Base-by-base conservation (phyloP, 2,113 vertebrate genomes). In the Todiramphus saurophagus region DNA sequence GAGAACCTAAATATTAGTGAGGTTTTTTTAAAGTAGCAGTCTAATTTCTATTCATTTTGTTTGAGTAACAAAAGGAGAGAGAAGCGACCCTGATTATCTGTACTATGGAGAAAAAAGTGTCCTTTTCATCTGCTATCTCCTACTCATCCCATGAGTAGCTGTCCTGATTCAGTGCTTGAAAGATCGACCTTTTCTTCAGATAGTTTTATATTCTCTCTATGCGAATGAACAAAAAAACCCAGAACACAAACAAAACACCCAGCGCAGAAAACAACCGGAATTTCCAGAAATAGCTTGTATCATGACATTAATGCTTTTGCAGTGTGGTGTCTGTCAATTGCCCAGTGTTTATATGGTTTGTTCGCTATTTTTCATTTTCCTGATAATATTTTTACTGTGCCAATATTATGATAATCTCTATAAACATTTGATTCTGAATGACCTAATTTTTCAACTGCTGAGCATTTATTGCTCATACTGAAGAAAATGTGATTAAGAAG, bases 381-480 rank as follows among this genome's bases (percentile, higher is more conserved):
- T 90, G 11, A 12, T 64, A 24, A 24, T 83, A 24, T 88, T 83
- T 81, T 85, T 85, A n/a, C 25, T 70, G 8, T 80, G 35, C 15
- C 39, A 62, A 41, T 87, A 73, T 75, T 95, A 87, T 79, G 18
- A 60, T 89, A 91, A 91, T 93, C 33, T 84, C 31, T 95, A 91
- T 76, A 94, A 96, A 66, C 11, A 76, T 48, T 55, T 94, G 62
- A 79, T 75, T 84, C 33, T 56, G 58, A 87, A 37, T 78, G 78
- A 87, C 87, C 84, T 93, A 27, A 90, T 91, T 96, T 90, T 83
- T 69, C 83, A 96, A 87, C 48, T 87, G 41, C 70, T 89, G 66
- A 94, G 62, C 50, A 76, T 89, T 76, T 87, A 10, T 75, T 93
- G 66, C 70, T 95, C 25, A 33, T 48, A 21, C 20, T 55, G 66